Base-by-base conservation (phyloP, 2,888 invertebrate species). In the Patella pellucida region DNA sequence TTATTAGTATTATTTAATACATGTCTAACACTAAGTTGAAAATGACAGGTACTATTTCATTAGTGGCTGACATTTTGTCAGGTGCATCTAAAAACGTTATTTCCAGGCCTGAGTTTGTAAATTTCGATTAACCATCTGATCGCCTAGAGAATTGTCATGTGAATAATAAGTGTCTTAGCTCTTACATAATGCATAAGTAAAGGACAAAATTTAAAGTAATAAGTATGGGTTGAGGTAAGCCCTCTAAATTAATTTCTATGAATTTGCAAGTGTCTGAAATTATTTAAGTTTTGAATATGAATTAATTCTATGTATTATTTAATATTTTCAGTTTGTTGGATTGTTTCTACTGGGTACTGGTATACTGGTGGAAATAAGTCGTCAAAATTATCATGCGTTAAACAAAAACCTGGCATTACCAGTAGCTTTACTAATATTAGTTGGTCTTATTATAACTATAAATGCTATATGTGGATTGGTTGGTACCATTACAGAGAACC, bases 351-450 rank as follows among this genome's bases (percentile, higher is more conserved):
- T 87, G 68, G 81, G 82, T n/a, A 79, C 88, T 14, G 89, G 89
- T 7, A 79, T 86, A 7, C 84, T 84, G 81, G 84, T 87, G 7
- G 87, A 85, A 73, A 76, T 84, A 14, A 82, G 87, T 54, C 78
- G 83, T 31, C 81, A 82, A 69, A 79, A 86, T n/a, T 85, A 85
- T 70, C 82, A 81, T 52, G 80, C 81, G 4, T 76, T 88, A 52
- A 87, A 88, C 76, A 85, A 86, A 62, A 82, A 82, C 9, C 80
- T 88, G 50, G 79, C 85, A n/a, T 74, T 85, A 15, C 89, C 89
- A 0, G 84, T 86, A 41, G 83, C 87, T 27, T 78, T 89, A 31
- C 76, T 86, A 19, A 85, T 89, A 69, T 73, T 85, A 41, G 85
- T 87, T 1, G 89, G 89, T 0, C 81, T 87, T 9, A 74, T 86